phyloP scores from a whole-genome alignment of 2,797 vertebrate species.

The Gobio occitaniae region DNA sequence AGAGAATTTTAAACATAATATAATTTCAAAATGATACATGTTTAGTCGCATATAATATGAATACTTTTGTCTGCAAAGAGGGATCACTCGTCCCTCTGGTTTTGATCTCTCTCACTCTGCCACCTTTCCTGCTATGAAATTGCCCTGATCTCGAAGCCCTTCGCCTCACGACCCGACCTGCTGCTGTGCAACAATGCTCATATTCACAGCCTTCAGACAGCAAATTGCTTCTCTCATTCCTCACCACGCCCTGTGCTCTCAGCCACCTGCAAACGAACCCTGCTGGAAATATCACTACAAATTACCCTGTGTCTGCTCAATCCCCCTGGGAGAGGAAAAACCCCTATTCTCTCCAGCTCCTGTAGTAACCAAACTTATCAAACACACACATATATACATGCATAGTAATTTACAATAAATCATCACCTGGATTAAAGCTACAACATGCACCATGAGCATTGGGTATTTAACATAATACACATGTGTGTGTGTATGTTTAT shows the following conservation, averaged over 20 bases:
- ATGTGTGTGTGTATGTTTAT: neutral
- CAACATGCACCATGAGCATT: constrained; percentile 34
- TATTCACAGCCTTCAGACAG: constrained; percentile 78
- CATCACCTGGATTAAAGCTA: neutral
- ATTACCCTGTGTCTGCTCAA: constrained; percentile 81
- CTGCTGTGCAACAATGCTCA: constrained; percentile 75
- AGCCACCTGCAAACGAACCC: constrained; percentile 84
- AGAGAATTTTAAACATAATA: neutral
- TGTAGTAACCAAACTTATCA: constrained; percentile 44
- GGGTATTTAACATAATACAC: neutral
- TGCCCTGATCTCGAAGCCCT: constrained; percentile 43
- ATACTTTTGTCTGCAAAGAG: neutral
- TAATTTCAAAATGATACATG: neutral
- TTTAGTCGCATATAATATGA: neutral
- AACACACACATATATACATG: constrained; percentile 46
- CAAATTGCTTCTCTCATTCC: constrained; percentile 82
- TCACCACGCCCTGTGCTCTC: constrained; percentile 76
- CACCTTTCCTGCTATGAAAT: constrained; percentile 51
- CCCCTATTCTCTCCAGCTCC: constrained; percentile 70
- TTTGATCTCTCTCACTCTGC: constrained; percentile 22
- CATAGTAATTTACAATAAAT: neutral
- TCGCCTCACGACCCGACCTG: constrained; percentile 59
- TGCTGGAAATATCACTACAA: constrained; percentile 84
- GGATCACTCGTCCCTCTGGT: neutral
- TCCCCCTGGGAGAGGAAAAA: constrained; percentile 77